Conservation (phyloP, 2,797 vertebrate genomes). For the Melanotaenia nigrans region DNA sequence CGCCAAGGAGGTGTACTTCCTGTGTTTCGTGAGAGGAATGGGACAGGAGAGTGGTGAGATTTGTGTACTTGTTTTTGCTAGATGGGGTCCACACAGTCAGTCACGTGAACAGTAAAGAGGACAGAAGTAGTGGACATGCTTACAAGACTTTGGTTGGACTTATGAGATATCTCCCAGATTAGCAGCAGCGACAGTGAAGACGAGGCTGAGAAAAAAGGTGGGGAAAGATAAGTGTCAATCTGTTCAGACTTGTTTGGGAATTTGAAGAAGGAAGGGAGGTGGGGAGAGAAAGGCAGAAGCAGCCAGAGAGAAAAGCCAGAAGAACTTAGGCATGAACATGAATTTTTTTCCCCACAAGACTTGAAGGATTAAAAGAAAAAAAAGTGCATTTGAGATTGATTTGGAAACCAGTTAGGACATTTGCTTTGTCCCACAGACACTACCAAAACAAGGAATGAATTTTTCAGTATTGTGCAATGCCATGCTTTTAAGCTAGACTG, state of each 20-base stretch:
- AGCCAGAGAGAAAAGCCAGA: conserved; percentile 57
- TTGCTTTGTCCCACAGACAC: conserved; percentile 54
- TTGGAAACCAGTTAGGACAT: conserved; percentile 19
- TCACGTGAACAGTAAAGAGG: conserved; percentile 25
- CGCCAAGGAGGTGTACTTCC: conserved; percentile 80
- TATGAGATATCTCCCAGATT: conserved; percentile 43
- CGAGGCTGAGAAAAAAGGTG: conserved; percentile 70
- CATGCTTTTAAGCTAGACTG: conserved; percentile 68
- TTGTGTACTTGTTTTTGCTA: conserved; percentile 35
- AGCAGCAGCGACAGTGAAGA: conserved; percentile 47
- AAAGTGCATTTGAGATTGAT: conserved; percentile 31
- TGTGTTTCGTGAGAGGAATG: conserved; percentile 74
- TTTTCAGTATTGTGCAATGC: conserved; percentile 78
- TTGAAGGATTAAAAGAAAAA: conserved; percentile 9
- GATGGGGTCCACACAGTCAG: conserved; percentile 35
- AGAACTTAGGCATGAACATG: conserved; percentile 73
- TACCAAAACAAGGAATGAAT: conserved; percentile 62
- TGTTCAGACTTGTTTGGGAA: conserved; percentile 90
- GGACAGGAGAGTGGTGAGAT: conserved; percentile 50
- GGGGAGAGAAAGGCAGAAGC: conserved; percentile 54
- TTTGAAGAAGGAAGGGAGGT: conserved; percentile 81
- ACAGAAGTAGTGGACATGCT: conserved; percentile 32
- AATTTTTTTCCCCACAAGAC: conserved; percentile 27
- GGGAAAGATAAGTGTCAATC: conserved; percentile 83
- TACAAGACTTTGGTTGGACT: conserved; percentile 42